Percentiles rank a stretch among this genome's conserved stretches.
Conservation (phyloP, 2,888 invertebrate genomes). For the Trissoscelio sp. region DNA sequence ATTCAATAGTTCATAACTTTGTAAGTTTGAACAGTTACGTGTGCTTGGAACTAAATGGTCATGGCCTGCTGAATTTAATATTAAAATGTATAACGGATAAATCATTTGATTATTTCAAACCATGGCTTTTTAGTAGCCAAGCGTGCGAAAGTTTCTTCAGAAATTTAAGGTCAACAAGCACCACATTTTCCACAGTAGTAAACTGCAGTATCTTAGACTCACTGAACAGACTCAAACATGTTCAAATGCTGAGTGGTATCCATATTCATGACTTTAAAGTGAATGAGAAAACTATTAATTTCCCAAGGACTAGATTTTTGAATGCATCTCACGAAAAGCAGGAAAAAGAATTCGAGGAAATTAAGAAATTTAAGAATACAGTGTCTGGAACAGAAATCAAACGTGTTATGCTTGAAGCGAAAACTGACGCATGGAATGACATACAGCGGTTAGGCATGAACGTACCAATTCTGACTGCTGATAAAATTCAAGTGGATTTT, state of each 20-base stretch:
- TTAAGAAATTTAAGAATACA: not conserved
- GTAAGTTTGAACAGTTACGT: too few species aligned
- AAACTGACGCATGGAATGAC: conserved; percentile 5
- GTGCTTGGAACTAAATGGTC: not conserved
- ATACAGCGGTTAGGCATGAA: not conserved
- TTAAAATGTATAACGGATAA: not conserved
- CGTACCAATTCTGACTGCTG: not conserved
- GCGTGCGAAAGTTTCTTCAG: not conserved
- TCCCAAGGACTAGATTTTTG: too few species aligned
- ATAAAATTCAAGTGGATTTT: conserved; percentile 23
- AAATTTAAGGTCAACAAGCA: not conserved
- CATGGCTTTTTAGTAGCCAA: not conserved
- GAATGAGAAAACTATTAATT: too few species aligned
- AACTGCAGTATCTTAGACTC: too few species aligned
- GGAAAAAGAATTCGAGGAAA: not conserved
- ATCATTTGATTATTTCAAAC: not conserved
- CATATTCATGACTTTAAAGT: too few species aligned
- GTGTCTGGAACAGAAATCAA: not conserved
- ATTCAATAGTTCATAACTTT: too few species aligned
- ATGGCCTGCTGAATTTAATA: not conserved
- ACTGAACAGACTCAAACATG: too few species aligned
- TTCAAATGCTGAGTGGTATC: too few species aligned
- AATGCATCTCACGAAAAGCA: too few species aligned
- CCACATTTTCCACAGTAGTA: too few species aligned
- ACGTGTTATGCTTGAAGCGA: not conserved